Evolutionary conservation across 2,797 vertebrate species (phyloP).

Genomic region (Lepus townsendii): DNA sequence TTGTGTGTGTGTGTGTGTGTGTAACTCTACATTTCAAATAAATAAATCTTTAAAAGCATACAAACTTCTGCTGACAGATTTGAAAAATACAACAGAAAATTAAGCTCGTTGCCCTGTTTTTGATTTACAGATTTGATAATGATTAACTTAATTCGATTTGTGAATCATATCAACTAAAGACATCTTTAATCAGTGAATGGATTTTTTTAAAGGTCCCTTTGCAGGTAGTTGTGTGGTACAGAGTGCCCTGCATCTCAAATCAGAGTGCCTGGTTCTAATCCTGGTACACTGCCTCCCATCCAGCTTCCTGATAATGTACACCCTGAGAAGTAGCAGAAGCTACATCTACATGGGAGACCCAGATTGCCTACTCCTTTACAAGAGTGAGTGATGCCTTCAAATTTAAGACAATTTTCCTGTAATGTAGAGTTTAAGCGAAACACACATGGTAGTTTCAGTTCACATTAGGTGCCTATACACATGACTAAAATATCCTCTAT

Average conservation of each 20-base stretch:
- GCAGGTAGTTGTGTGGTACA: too few species aligned
- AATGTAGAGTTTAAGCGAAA: background rate
- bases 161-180: background rate
- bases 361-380: too few species aligned
- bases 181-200: background rate
- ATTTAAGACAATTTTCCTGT: background rate
- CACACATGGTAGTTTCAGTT: background rate
- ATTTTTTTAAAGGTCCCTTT: background rate
- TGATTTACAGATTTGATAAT: background rate
- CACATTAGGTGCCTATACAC: background rate
- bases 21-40: too few species aligned
- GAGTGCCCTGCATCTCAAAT: too few species aligned
- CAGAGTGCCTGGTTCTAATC: too few species aligned
- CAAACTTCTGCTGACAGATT: background rate
- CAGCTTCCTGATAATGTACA: too few species aligned
- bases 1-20: too few species aligned
- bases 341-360: too few species aligned
- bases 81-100: background rate
- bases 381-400: background rate
- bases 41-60: background rate
- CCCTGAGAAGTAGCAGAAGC: too few species aligned
- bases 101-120: background rate
- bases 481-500: background rate
- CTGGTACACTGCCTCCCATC: too few species aligned
- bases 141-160: background rate